Base-by-base conservation (phyloP, 1,140 invertebrate species). In the Arctopsyche grandis region DNA sequence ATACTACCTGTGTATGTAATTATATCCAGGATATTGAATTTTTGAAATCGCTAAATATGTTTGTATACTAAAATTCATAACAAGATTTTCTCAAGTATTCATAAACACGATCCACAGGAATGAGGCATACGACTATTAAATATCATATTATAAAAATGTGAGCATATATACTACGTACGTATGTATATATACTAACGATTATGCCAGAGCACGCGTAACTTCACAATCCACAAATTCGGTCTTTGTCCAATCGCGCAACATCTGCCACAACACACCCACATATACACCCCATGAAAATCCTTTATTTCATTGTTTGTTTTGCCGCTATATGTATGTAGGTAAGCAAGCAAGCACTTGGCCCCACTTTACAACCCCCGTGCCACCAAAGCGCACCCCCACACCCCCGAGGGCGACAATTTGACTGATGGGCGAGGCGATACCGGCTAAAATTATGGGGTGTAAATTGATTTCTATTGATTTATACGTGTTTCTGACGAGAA, bases 381-480 rank as follows among this genome's bases (percentile, higher is more conserved):
- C 9, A 66, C 58, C 58, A 4, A 60, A 14, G 10, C 21, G 58
- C n/a, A 10, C 9, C 22, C 63, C 9, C 56, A 60, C 21, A 19
- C 56, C 21, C 75, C 29, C 46, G 7, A 26, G 71, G n/a, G 69
- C 76, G 77, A 46, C 74, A 46, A 56, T 70, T 73, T 79, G 80
- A 79, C 71, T 71, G 77, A 79, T 81, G 77, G 74, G 63, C 69
- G 19, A 24, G 38, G 48, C 74, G 78, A 76, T 79, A 75, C 71
- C 58, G 63, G 24, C 63, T 66, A 19, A 79, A 79, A 81, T 73
- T 77, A 71, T 60, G 80, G 80, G 80, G 80, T 81, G 80, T 77
- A 79, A 81, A 81, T 79, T 79, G 80, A 81, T 77, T 81, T 81
- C 80, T 71, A 81, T 81, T 81, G 77, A 75, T 81, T 78, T 81